phyloP scores from a whole-genome alignment of 2,113 vertebrate genomes.

The Pelusios castaneus region DNA sequence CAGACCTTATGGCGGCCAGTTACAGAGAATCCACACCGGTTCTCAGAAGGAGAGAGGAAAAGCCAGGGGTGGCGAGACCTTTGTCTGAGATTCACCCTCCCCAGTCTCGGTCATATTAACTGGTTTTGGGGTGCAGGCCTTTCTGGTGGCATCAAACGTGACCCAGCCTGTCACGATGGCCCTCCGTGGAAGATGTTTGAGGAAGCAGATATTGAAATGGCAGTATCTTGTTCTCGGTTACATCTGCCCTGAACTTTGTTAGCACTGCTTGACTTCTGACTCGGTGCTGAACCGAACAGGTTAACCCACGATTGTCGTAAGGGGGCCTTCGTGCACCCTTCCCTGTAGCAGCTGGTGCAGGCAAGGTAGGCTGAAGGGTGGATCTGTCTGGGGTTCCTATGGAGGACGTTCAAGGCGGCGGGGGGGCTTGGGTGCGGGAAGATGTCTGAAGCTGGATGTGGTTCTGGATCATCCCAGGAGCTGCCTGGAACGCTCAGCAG shows the following conservation, averaged over 20 bases:
- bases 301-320: neutral
- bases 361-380: rapidly evolving
- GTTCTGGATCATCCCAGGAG: neutral
- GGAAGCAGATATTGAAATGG: neutral
- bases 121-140: neutral
- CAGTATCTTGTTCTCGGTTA: neutral
- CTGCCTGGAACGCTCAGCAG: neutral
- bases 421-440: neutral
- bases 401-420: neutral
- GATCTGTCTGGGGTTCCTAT: neutral
- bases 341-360: rapidly evolving
- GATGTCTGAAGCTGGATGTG: neutral
- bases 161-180: neutral
- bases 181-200: neutral
- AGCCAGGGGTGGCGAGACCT: neutral
- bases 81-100: neutral
- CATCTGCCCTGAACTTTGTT: neutral
- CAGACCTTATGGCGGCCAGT: rapidly evolving
- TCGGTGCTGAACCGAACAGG: neutral
- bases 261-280: neutral
- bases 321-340: neutral
- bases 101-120: rapidly evolving
- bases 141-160: too few relatives aligned
- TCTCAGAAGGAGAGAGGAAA: neutral
- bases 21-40: neutral